Evolutionary conservation across 2,888 invertebrate genomes (phyloP), one percentile per base, ranked within the genome.

Genomic region (Drosophila neonasuta): DNA sequence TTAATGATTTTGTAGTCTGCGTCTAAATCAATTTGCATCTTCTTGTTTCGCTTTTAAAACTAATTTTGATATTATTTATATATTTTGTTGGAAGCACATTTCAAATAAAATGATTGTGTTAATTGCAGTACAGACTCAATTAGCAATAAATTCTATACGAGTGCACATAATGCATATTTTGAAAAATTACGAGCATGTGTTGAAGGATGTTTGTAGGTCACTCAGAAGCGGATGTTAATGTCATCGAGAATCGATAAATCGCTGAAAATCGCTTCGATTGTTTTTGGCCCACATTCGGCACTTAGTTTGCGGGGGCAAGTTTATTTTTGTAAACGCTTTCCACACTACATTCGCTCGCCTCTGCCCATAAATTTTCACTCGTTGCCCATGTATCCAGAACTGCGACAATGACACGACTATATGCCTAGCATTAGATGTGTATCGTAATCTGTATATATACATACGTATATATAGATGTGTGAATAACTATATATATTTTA

Each of bases 331-430:
- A 68, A 71, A 46, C 61, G 60, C 70, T 74, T 65, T 73, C 69
- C 78, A 71, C 70, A 60, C 70, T 70, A 61, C 71, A 68, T 59
- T 49, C 66, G 3, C 63, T 49, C 57, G 59, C 55, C 64, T 5
- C 63, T 46, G 76, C 56, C 72, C 69, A 83, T 86, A 79, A 86
- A 85, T 83, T 79, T 77, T 49, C 64, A 24, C 24, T 30, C 52
- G 39, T 39, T 13, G 52, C 48, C 48, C 34, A 45, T 51, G 52
- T 58, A 74, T 72, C 60, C 62, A 62, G 62, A 83, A 83, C 84
- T 81, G 80, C 81, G 81, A 86, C 81, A 81, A 83, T 81, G 86
- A 80, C 86, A 80, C 70, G 82, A 64, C 77, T 52, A 63, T 71
- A 74, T 68, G 79, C 64, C 77, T 50, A 60, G 71, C 70, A 67